phyloP scores from a whole-genome alignment of 1,140 invertebrate genomes.

The Bombus haemorrhoidalis region DNA sequence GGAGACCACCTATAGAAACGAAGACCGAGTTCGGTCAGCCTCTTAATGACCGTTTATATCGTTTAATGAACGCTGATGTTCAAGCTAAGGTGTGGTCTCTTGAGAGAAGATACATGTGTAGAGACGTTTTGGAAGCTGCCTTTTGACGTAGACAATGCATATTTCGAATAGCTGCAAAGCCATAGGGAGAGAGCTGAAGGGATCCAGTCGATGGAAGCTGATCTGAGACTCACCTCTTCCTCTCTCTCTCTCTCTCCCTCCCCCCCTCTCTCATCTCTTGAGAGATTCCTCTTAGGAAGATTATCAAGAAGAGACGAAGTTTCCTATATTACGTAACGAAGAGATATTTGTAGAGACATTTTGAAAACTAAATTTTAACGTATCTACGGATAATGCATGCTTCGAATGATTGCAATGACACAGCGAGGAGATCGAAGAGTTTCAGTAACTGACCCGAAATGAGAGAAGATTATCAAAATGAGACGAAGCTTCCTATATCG shows the following conservation, averaged over 20 bases:
- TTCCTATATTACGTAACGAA: not conserved
- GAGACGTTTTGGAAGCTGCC: constrained; percentile 9
- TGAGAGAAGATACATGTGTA: constrained; percentile 48
- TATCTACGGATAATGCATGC: constrained; percentile 22
- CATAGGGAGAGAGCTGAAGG: not conserved
- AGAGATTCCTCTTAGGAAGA: not conserved
- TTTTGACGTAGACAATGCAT: constrained; percentile 37
- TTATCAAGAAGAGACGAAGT: not conserved
- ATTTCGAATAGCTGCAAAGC: constrained; percentile 30
- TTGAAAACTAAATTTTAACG: constrained; percentile 20
- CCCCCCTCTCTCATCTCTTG: too few relatives aligned
- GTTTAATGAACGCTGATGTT: constrained; percentile 50
- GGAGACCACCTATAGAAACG: not conserved
- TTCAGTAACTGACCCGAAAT: not conserved
- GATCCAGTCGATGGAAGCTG: not conserved
- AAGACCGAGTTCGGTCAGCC: constrained; percentile 36
- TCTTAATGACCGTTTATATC: constrained; percentile 57
- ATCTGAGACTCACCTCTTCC: too few relatives aligned
- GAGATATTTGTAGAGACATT: constrained; percentile 46
- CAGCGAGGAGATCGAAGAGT: not conserved
- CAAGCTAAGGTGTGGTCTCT: not conserved
- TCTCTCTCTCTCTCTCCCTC: too few relatives aligned
- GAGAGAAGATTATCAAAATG: not conserved
- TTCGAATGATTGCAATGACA: constrained; percentile 32
- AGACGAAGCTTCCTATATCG: not conserved